These are phyloP conservation scores for Drosophila ercepeae DNA, from an alignment of 1,140 invertebrate genomes.

Conservation along the genomic window DNA sequence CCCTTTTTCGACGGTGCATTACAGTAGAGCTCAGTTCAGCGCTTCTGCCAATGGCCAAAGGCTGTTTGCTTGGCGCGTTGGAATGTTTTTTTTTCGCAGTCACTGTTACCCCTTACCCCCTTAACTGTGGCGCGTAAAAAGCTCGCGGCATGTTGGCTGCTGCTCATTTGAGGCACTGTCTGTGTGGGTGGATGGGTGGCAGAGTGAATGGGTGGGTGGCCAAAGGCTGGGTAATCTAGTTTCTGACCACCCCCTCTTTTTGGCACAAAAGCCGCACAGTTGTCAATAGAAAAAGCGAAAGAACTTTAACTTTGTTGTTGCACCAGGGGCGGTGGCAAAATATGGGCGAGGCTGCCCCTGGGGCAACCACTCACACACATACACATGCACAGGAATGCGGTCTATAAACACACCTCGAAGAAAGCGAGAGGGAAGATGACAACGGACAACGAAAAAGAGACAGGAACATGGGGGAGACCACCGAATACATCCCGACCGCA, in stretches of 20 bases:
- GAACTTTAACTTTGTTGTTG: conserved; percentile 46
- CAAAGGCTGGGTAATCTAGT: background rate
- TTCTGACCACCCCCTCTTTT: background rate
- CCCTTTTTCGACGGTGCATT: background rate
- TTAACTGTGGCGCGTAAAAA: conserved; percentile 31
- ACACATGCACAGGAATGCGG: conserved; percentile 24
- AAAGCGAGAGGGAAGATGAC: background rate
- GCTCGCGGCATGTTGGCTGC: conserved; percentile 44
- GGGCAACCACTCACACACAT: conserved; percentile 1
- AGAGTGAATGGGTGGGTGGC: background rate
- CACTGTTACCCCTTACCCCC: conserved; percentile 8
- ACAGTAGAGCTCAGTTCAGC: conserved; percentile 1
- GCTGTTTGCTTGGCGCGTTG: conserved; percentile 53
- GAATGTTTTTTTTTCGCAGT: conserved; percentile 52
- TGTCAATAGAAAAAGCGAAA: conserved; percentile 36
- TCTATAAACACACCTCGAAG: conserved; percentile 27
- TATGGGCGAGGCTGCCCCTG: background rate
- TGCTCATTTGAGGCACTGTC: conserved; percentile 40
- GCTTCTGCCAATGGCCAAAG: conserved; percentile 29
- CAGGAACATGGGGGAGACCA: background rate
- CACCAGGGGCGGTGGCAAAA: background rate
- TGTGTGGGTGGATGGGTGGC: conserved; percentile 5
- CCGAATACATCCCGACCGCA: conserved; percentile 38
- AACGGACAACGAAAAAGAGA: too few relatives aligned
- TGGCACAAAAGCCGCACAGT: conserved; percentile 37